Evolutionary conservation across 2,113 vertebrate species (phyloP).

Genomic region (Oenanthe melanoleuca): DNA sequence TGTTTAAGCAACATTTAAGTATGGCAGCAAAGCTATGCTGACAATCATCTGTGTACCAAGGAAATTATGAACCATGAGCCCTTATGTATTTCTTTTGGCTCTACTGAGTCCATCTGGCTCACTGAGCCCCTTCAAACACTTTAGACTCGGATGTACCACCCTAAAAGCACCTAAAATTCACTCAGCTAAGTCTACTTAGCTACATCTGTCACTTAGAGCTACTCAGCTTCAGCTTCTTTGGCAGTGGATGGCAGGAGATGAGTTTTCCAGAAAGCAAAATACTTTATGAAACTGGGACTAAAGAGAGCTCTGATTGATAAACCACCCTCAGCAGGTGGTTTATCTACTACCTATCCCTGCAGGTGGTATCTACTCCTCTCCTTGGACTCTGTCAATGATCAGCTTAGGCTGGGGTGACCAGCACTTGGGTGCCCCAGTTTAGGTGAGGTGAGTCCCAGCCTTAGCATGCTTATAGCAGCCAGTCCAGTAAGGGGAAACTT

Average conservation of each 20-base stretch:
- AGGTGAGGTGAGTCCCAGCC: not conserved
- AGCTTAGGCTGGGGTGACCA: not conserved
- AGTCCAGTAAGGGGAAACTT: not conserved
- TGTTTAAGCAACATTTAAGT: not conserved
- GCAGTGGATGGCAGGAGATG: rapidly evolving
- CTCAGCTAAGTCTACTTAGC: not conserved
- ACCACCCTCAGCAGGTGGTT: not conserved
- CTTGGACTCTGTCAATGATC: not conserved
- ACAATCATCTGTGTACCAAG: not conserved
- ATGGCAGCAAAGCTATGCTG: not conserved
- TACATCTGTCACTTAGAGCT: not conserved
- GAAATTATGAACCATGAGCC: not conserved
- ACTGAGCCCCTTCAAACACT: not conserved
- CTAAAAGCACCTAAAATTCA: not conserved
- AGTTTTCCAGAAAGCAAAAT: not conserved
- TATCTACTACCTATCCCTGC: no score
- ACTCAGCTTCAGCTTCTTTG: not conserved
- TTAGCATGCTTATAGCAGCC: not conserved
- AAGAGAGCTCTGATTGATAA: not conserved
- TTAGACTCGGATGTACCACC: not conserved
- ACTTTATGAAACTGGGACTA: not conserved
- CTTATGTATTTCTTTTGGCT: not conserved
- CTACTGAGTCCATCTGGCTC: not conserved
- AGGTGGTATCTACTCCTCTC: not conserved
- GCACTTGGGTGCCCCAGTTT: not conserved